Evolutionary conservation across 2,888 invertebrate genomes (phyloP).

Genomic region (Tridacna gigas): DNA sequence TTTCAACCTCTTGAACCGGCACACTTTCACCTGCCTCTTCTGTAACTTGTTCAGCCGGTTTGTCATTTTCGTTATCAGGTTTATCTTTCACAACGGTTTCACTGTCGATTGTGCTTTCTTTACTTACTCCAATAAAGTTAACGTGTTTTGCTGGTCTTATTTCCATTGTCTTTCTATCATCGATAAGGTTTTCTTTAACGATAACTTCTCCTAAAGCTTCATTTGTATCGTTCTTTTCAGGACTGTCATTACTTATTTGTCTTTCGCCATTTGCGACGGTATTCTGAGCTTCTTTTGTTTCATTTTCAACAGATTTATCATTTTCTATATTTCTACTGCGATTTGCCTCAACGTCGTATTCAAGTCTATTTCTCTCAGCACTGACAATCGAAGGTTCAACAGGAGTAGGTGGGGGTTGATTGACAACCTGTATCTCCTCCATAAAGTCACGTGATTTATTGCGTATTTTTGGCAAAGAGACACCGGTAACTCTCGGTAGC

Average conservation of each 20-base stretch:
- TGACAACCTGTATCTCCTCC: conserved; percentile 62
- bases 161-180: conserved; percentile 45
- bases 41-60: neutral
- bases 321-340: conserved; percentile 2
- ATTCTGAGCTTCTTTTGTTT: conserved; percentile 4
- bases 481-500: conserved; percentile 71
- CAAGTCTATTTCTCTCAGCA: conserved; percentile 19
- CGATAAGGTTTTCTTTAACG: conserved; percentile 34
- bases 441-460: conserved; percentile 63
- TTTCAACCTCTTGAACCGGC: neutral
- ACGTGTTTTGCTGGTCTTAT: conserved; percentile 50
- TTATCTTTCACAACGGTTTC: conserved; percentile 11
- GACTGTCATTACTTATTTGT: conserved; percentile 5
- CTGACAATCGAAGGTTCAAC: conserved; percentile 48
- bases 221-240: conserved; percentile 8
- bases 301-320: conserved; percentile 4
- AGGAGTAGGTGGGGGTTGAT: conserved; percentile 72
- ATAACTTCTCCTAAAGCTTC: conserved; percentile 36
- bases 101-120: conserved; percentile 16
- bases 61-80: neutral
- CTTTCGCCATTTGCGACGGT: neutral
- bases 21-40: conserved; percentile 1
- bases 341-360: neutral
- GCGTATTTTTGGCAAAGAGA: conserved; percentile 67
- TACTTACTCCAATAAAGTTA: conserved; percentile 31